Evolutionary conservation across 2,797 vertebrate species (phyloP).

Genomic region (Hephaestus fuliginosus): DNA sequence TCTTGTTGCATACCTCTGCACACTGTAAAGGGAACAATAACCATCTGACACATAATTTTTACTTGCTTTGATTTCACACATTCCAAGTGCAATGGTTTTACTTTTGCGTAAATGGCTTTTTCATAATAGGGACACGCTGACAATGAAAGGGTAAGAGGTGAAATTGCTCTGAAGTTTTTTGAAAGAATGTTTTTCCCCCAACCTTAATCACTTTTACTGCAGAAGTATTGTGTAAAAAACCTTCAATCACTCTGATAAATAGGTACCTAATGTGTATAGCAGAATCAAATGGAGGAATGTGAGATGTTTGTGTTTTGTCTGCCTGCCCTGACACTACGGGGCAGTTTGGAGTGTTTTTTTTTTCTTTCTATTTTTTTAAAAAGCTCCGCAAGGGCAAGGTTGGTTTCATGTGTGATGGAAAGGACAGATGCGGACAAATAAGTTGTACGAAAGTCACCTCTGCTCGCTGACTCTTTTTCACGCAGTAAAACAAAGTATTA

Average conservation of each 20-base stretch:
- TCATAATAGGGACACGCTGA: background rate
- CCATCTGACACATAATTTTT: background rate
- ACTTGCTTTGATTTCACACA: background rate
- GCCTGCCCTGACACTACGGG: constrained; percentile 7
- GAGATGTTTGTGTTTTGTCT: constrained; percentile 27
- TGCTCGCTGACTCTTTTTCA: constrained; percentile 56
- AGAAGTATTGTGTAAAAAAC: constrained; percentile 1
- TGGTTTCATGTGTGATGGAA: constrained; percentile 31
- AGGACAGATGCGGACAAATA: constrained; percentile 50
- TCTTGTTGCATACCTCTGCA: background rate
- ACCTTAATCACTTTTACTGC: background rate
- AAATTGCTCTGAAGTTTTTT: constrained; percentile 2
- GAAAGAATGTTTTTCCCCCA: background rate
- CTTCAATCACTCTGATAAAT: background rate
- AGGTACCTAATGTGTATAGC: constrained; percentile 5
- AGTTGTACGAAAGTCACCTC: constrained; percentile 69
- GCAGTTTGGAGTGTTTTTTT: constrained; percentile 15
- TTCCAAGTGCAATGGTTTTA: background rate
- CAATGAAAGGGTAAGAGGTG: constrained; percentile 15
- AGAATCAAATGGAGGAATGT: constrained; percentile 19
- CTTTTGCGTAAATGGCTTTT: background rate
- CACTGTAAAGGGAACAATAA: background rate
- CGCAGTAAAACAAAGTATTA: constrained; percentile 68
- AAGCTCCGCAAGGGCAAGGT: constrained; percentile 3
- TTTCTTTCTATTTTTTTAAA: background rate